Base-by-base conservation (phyloP, 2,797 vertebrate genomes). In the Perodicticus potto region DNA sequence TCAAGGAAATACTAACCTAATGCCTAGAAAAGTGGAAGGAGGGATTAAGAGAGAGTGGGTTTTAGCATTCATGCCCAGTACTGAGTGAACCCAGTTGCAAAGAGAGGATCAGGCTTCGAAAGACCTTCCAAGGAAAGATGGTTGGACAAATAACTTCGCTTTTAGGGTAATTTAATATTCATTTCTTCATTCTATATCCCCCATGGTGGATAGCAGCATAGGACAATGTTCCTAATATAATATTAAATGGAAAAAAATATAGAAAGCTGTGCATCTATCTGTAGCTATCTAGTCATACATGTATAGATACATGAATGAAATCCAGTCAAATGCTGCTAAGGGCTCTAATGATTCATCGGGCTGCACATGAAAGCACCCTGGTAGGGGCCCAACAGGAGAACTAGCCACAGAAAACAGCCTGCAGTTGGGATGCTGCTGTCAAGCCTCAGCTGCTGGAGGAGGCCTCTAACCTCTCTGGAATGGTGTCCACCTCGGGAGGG, bases 1-100 rank as follows among this genome's bases (percentile, higher is more conserved):
- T 96, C 84, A 91, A 90, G 63, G 67, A 91, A 93, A 91, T 86
- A 89, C n/a, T 85, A 94, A 80, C 8, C 25, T 23, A 93, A 91
- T 23, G 17, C 7, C n/a, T 55, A 65, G n/a, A 69, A 69, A 80
- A 74, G 43, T 57, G 14, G 83, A 80, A 22, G 49, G 59, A 89
- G 5, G 13, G n/a, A 84, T 23, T 67, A 70, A 65, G 23, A 43
- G 57, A 91, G 7, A 78, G 27, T 37, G 20, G 16, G 25, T 57
- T 11, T 45, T 90, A 43, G 49, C 40, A 9, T 14, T 32, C 59
- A 4, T 49, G 61, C 43, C 32, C 17, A 32, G 17, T 19, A 63
- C 29, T 81, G 81, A 92, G 37, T 49, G 40, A 9, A 32, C 14
- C 13, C 40, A 17, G 49, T 70, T 87, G 69, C 59, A 43, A 13